Base-by-base conservation (phyloP, 37 sponge, comb jelly and placozoan species). In the Hormiphora californensis region DNA sequence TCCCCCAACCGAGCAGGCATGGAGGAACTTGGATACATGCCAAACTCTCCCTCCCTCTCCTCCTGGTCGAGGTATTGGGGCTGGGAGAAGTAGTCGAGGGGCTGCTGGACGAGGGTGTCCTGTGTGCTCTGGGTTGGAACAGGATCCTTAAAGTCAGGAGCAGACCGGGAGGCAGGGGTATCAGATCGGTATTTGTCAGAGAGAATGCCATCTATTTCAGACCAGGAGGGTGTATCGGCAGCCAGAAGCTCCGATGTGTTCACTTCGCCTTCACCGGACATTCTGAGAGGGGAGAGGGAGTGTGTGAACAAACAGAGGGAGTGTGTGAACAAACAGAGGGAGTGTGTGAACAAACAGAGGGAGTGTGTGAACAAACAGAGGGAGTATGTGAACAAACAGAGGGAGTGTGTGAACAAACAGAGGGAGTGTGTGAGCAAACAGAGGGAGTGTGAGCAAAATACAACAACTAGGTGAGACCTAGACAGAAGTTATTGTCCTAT, bases 141-240 rank as follows among this genome's bases (percentile, higher is more conserved):
- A 27, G 81, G 44, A 65, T 30, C 38, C 23, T 27, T 46, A 0
- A 46, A 46, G 27, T 4, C 61, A 28, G 81, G 81, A 15, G 40
- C 81, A 36, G 81, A 41, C n/a, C n/a, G n/a, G n/a, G n/a, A n/a
- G n/a, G n/a, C n/a, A n/a, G n/a, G n/a, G n/a, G n/a, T n/a, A 4
- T 73, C 81, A 27, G 81, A 73, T 73, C 23, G 40, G 81, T 73
- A 73, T 21, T 73, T 73, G 81, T 73, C 81, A 0, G 81, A 73
- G 43, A 73, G 32, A 40, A 73, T 73, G 3, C 81, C 81, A 46
- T 73, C 81, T 73, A 73, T 73, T 15, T 73, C 81, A 7, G 81
- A 73, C 81, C 81, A 73, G 12, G 81, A 73, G 3, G 81, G 81
- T 2, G 41, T 40, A 30, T 27, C 81, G 4, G 5, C 81, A 0